Conservation (phyloP, 2,797 vertebrate genomes). For the Coregonus ussuriensis region DNA sequence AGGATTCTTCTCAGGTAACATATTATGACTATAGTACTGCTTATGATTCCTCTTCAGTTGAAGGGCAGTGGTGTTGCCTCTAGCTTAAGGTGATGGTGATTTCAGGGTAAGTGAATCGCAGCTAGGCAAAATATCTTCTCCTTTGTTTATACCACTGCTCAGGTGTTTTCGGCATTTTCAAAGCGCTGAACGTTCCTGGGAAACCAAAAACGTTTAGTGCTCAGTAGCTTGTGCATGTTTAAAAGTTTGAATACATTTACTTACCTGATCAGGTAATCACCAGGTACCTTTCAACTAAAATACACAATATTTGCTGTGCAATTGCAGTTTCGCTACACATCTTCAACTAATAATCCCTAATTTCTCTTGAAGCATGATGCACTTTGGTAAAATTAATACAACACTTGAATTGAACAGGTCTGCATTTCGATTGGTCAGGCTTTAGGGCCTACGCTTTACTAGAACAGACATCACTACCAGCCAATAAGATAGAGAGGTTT, state of each 20-base stretch:
- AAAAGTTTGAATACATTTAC: background rate
- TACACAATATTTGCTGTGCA: background rate
- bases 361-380: background rate
- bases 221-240: background rate
- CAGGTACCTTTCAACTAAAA: background rate
- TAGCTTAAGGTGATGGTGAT: slow-evolving; percentile 50
- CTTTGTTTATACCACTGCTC: background rate
- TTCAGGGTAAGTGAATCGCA: background rate
- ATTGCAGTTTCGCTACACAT: background rate
- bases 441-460: background rate
- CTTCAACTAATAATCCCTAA: background rate
- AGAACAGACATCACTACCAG: background rate
- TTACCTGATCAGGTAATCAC: background rate
- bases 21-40: too few relatives aligned
- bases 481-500: background rate
- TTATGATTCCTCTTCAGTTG: too few relatives aligned
- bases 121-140: background rate
- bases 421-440: background rate
- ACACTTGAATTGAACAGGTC: background rate
- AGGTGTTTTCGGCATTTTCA: background rate
- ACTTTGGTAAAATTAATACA: background rate
- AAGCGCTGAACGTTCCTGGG: background rate
- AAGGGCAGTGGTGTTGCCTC: slow-evolving; percentile 44
- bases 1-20: too few relatives aligned
- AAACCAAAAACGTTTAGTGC: background rate